Conservation (phyloP, 2,113 vertebrate species). For the Psilopogon haemacephalus region DNA sequence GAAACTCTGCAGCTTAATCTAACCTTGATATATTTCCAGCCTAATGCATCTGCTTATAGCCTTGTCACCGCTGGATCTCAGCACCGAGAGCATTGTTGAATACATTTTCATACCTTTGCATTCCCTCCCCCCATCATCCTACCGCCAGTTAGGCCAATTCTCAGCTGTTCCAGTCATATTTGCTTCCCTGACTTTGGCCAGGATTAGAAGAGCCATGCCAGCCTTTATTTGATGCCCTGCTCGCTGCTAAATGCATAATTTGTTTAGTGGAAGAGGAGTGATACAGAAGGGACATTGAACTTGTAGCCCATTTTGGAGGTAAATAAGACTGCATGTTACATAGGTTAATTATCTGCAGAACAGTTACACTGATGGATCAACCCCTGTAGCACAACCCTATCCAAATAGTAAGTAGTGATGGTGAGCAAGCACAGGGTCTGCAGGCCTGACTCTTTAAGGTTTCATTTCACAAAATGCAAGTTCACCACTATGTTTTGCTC, state of each 20-base stretch:
- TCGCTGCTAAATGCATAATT: neutral
- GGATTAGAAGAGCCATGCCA: neutral
- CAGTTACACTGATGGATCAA: neutral
- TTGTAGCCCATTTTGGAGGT: neutral
- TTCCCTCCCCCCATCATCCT: neutral
- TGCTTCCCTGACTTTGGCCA: neutral
- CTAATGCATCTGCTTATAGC: slow-evolving; percentile 66
- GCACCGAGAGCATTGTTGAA: slow-evolving; percentile 37
- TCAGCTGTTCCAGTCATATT: neutral
- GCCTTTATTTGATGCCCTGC: neutral
- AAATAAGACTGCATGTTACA: neutral
- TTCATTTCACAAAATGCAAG: neutral
- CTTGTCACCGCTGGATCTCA: slow-evolving; percentile 41
- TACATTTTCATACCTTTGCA: slow-evolving; percentile 57
- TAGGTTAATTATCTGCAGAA: neutral
- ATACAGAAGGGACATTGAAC: neutral
- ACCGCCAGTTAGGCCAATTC: slow-evolving; percentile 7
- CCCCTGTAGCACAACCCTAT: neutral
- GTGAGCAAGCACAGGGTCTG: neutral
- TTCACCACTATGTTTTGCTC: neutral
- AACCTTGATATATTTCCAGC: slow-evolving; percentile 64
- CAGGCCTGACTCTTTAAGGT: neutral
- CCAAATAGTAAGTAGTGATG: neutral
- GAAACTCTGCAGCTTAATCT: slow-evolving; percentile 66
- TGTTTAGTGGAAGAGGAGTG: neutral